Base-by-base conservation (phyloP, 2,888 invertebrate species). In the Lasioglossum leucozonium region DNA sequence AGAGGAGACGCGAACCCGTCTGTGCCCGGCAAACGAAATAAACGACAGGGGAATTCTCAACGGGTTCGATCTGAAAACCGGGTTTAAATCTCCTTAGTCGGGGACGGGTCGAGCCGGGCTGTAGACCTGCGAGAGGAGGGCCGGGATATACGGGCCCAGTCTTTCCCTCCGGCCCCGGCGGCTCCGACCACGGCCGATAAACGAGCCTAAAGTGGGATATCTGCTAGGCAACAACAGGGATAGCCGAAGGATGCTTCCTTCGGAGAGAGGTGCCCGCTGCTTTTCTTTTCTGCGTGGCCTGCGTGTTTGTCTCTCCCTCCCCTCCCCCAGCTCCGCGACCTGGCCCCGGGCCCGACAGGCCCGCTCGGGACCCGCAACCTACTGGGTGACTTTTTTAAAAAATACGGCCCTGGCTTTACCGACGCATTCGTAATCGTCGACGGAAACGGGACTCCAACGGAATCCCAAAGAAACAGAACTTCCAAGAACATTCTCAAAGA, bases 61-160 rank as follows among this genome's bases (percentile, higher is more conserved):
- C 87, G 86, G 83, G 82, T 81, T 85, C 82, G 85, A 79, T 81
- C 83, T 72, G 62, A 72, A 58, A 90, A 90, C 90, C 89, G 89
- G 91, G 90, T 90, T 90, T 90, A 90, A 90, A 90, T 90, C 90
- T 90, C 90, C 89, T 86, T 79, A 62, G 85, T 51, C 82, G 79
- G 51, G 84, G 80, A 83, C 83, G 79, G 77, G 78, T 79, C 82
- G 78, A 34, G 10, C 80, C 78, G 77, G 84, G 86, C 82, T 86
- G 81, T 85, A 84, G 83, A 86, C 81, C 80, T 80, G 87, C 72
- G 81, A 83, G 79, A 67, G 55, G 55, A 71, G 67, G 67, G 40
- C 11, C 62, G 72, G 30, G 62, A 69, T 72, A 71, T 67, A 67
- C 65, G 65, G 76, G 75, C 79, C 74, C 73, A n/a, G 72, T 40